These are phyloP conservation scores for Pinctada fucata DNA, from an alignment of 2,888 invertebrate genomes.

Conservation along the genomic window DNA sequence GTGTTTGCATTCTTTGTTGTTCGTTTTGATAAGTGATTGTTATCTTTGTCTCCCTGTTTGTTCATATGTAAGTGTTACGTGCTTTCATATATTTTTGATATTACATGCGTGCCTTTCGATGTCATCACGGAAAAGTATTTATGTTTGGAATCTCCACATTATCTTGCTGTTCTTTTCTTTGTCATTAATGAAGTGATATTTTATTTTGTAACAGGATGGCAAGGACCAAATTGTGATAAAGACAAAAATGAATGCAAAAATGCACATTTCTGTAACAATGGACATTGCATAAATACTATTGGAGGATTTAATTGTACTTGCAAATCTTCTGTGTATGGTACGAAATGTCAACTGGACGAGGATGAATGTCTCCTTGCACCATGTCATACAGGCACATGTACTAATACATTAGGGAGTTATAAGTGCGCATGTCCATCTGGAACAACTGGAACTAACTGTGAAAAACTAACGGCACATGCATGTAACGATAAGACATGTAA, in stretches of 20 bases:
- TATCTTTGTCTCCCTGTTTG: no score
- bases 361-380: conserved; percentile 22
- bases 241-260: neutral
- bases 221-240: conserved; percentile 16
- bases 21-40: no score
- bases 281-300: conserved; percentile 9
- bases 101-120: no score
- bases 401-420: conserved; percentile 26
- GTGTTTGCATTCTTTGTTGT: no score
- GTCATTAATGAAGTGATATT: no score
- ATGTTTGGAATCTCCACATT: no score
- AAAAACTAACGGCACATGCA: neutral
- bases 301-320: conserved; percentile 25
- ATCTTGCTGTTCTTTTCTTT: no score
- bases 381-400: conserved; percentile 21
- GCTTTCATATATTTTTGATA: no score
- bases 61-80: no score
- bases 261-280: conserved; percentile 13
- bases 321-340: conserved; percentile 11
- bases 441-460: conserved; percentile 22
- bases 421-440: conserved; percentile 17
- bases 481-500: neutral
- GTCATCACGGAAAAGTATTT: no score
- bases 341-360: conserved; percentile 15
- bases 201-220: conserved; percentile 3